Base-by-base conservation (phyloP, 2,113 vertebrate genomes). In the Thamnophis sirtalis region DNA sequence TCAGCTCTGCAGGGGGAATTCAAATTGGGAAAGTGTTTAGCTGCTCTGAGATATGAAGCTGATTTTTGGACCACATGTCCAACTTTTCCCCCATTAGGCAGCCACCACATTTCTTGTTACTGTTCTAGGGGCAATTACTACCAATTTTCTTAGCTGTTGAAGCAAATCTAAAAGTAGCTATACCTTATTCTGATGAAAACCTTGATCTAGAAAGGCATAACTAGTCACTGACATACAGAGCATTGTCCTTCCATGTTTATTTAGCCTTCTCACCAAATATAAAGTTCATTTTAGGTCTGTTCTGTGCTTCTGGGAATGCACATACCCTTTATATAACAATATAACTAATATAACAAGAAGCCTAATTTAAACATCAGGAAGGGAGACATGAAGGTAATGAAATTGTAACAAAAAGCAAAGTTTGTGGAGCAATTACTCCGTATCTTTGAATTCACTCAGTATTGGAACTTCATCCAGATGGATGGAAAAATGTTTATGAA, bases 301-400 rank as follows among this genome's bases (percentile, higher is more conserved):
- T 55, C n/a, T 8, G 48, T 54, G 43, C n/a, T 73, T 54, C 54
- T 43, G 33, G 43, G 33, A 53, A 9, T 88, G 50, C 90, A 68
- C 28, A 28, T 73, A 26, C 0, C 4, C 0, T 0, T 17, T 6
- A 11, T 86, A 92, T 94, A 95, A 94, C 87, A 93, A 15, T 94
- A 94, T 95, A 96, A 48, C 48, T 89, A 93, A 15, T 94, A 94
- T 95, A 96, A 48, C 48, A 58, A 58, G 11, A 26, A 28, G 19
- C 92, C 92, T 96, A 92, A 92, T 93, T 93, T 91, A 89, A 73
- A 50, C 0, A 0, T 51, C 38, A 95, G 58, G 54, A 92, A 89
- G 91, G 51, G 88, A 89, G 0, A 5, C 80, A 56, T 91, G 88
- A 90, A 51, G 91, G 28, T 73, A 8, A 38, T 2, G 9, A 55